Percentiles rank a stretch among this genome's conserved stretches.
Conservation (phyloP, 2,113 vertebrate species). For the Ageneiosus marmoratus region DNA sequence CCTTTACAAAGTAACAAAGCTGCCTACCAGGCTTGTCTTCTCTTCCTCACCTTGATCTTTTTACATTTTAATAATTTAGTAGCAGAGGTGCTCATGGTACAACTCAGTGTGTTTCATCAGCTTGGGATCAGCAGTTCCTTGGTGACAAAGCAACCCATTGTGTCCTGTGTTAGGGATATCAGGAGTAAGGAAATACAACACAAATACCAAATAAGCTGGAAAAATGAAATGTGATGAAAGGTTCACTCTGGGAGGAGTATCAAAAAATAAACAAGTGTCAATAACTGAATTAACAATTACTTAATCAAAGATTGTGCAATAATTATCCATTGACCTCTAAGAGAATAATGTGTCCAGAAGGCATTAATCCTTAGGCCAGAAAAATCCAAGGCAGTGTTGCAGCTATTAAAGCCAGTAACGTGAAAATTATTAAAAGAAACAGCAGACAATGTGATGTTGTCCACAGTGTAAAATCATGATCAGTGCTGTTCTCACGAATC, state of each 20-base stretch:
- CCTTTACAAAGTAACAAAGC: slow-evolving; percentile 10
- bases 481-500: slow-evolving; percentile 53
- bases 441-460: slow-evolving; percentile 75
- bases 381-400: slow-evolving; percentile 90
- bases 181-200: background rate
- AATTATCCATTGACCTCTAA: background rate
- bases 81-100: background rate
- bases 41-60: background rate
- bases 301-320: background rate
- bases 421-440: slow-evolving; percentile 70
- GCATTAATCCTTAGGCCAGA: slow-evolving; percentile 57
- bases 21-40: slow-evolving; percentile 20
- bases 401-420: slow-evolving; percentile 81
- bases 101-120: background rate
- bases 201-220: background rate
- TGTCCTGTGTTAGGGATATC: background rate
- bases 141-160: background rate
- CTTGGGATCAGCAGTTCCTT: background rate
- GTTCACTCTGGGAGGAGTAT: background rate
- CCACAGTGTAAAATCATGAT: slow-evolving; percentile 72
- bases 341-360: background rate
- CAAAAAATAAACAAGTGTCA: background rate
- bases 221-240: background rate
- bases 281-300: background rate
- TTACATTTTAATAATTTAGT: slow-evolving; percentile 24